Evolutionary conservation across 2,888 invertebrate species (phyloP), one percentile per base, ranked within the genome.

Genomic region (Noctua comes): DNA sequence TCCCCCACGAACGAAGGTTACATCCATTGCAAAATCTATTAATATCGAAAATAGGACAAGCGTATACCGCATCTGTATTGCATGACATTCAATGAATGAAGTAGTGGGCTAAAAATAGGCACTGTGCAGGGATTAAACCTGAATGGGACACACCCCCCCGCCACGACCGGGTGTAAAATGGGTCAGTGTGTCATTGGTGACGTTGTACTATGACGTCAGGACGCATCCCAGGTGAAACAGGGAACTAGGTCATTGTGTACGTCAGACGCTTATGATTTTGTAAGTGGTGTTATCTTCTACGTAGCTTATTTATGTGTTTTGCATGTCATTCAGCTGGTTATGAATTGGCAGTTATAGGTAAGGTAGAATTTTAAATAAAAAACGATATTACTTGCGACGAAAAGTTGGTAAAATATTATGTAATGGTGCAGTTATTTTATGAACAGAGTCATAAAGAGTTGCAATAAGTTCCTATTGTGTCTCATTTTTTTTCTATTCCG

Each of bases 131-230:
- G 94, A 94, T 94, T 93, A 93, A 92, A 92, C 88, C 88, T 96
- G 96, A 96, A 96, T 96, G 96, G 94, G 92, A 87, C 79, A 87
- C 90, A 89, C 92, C 91, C 91, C 90, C 90, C 82, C 79, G 73
- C 84, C 86, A 86, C 88, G 87, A 82, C 82, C 88, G 68, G 79
- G 77, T 76, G 70, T 82, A 85, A 94, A 93, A 94, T 95, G 92
- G 96, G 96, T 88, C 96, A 96, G 88, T 92, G 93, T 96, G 96
- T 93, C 96, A 94, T 73, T 83, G 48, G 93, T 95, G 95, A 95
- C 96, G 96, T 96, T 91, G 91, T 87, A 57, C 78, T 13, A 77
- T 92, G 93, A 96, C 96, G 96, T 96, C 96, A 95, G 91, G 84
- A 91, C 94, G 94, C 95, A 94, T 95, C 93, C 92, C 93, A 93